Evolutionary conservation across 2,797 vertebrate genomes (phyloP).

Genomic region (Botia kubotai): DNA sequence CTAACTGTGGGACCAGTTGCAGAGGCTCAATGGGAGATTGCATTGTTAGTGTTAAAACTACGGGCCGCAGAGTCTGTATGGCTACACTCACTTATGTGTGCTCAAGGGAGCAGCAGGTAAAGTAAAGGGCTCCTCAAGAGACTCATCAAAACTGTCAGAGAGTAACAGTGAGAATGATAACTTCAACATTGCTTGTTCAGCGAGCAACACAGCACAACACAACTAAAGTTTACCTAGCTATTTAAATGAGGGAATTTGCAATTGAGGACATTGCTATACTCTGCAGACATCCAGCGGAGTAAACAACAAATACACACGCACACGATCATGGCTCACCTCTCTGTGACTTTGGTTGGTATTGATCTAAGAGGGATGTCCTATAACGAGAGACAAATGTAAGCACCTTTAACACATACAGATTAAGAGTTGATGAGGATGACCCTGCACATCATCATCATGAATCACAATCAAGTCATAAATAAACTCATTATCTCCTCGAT

Average conservation of each 20-base stretch:
- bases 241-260: neutral
- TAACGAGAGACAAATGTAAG: slow-evolving; percentile 46
- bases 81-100: slow-evolving; percentile 84
- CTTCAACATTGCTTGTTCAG: slow-evolving; percentile 35
- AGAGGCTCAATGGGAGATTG: slow-evolving; percentile 48
- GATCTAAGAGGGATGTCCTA: slow-evolving; percentile 89
- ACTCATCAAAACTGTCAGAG: slow-evolving; percentile 82
- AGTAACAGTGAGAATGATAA: slow-evolving; percentile 72
- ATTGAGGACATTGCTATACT: no score
- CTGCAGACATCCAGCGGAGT: neutral
- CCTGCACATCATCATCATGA: neutral
- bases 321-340: slow-evolving; percentile 80
- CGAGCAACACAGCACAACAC: slow-evolving; percentile 4
- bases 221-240: neutral
- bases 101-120: slow-evolving; percentile 76
- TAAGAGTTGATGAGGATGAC: no score
- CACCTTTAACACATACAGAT: neutral
- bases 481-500: no score
- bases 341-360: slow-evolving; percentile 74
- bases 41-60: slow-evolving; percentile 72
- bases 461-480: neutral
- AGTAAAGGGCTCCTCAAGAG: slow-evolving; percentile 78
- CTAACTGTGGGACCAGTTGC: slow-evolving; percentile 57
- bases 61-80: slow-evolving; percentile 20
- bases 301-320: slow-evolving; percentile 7